Evolutionary conservation across 2,113 vertebrate genomes (phyloP).

Genomic region (Melospiza georgiana): DNA sequence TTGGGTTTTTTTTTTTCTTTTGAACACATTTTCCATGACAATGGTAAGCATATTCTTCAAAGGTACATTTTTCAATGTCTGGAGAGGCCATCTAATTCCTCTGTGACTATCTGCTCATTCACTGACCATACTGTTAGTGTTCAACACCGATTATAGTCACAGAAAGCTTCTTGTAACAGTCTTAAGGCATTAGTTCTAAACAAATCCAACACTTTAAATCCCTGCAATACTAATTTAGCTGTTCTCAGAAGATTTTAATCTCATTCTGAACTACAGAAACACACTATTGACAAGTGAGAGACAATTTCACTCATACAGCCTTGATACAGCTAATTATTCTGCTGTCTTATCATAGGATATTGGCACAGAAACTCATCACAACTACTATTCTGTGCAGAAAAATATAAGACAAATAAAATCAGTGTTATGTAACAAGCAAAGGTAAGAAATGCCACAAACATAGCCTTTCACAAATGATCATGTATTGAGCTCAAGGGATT

Average conservation of each 20-base stretch:
- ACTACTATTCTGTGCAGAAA: background rate
- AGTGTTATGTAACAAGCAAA: background rate
- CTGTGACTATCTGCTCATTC: background rate
- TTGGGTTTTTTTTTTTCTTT: background rate
- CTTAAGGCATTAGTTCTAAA: background rate
- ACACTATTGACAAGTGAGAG: background rate
- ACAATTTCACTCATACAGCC: background rate
- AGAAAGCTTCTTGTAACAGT: background rate
- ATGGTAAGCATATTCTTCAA: background rate
- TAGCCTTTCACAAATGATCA: background rate
- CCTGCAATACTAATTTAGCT: background rate
- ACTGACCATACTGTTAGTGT: background rate
- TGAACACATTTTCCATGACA: background rate
- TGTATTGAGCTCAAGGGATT: background rate
- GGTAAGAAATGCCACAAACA: background rate
- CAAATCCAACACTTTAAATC: background rate
- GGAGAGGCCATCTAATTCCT: background rate
- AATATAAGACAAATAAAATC: slow-evolving; percentile 27
- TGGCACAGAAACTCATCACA: background rate
- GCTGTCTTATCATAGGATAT: background rate
- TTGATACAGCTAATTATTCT: background rate
- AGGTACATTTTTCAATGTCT: background rate
- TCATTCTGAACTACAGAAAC: background rate
- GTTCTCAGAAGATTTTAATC: background rate
- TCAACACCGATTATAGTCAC: background rate